phyloP scores from a whole-genome alignment of 2,888 invertebrate genomes.

The Morpho achilles region DNA sequence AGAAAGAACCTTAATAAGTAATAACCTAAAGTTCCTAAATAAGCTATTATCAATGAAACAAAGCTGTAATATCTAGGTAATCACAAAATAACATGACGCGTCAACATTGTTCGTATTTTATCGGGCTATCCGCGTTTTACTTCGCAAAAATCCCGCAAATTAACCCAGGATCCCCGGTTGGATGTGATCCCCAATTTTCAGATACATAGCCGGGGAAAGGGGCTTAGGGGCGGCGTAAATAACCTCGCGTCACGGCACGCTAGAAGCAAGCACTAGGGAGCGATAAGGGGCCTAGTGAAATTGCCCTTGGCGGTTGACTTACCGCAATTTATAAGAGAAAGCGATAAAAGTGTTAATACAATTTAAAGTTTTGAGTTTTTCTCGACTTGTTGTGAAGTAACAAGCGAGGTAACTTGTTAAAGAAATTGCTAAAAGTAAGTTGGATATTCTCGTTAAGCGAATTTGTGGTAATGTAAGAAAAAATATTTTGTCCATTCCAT shows the following conservation, averaged over 20 bases:
- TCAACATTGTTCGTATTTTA: constrained; percentile 43
- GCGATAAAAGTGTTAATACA: constrained; percentile 17
- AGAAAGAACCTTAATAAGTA: constrained; percentile 12
- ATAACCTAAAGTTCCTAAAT: constrained; percentile 27
- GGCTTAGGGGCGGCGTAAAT: constrained; percentile 77
- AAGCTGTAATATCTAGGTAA: constrained; percentile 35
- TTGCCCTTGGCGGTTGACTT: constrained; percentile 47
- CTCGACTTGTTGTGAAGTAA: background rate
- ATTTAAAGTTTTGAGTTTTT: constrained; percentile 1
- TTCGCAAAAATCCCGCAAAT: constrained; percentile 50
- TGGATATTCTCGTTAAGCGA: too few relatives aligned
- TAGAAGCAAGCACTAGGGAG: constrained; percentile 43
- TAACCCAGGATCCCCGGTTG: constrained; percentile 54
- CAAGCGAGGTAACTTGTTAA: constrained; percentile 1
- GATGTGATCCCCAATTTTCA: constrained; percentile 78
- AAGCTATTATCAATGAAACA: constrained; percentile 40
- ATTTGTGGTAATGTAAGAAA: background rate
- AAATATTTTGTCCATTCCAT: background rate
- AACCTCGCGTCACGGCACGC: constrained; percentile 64
- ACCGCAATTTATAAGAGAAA: constrained; percentile 24
- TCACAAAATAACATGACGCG: constrained; percentile 47
- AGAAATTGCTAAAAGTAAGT: background rate
- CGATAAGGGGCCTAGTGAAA: constrained; percentile 66
- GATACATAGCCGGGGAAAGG: constrained; percentile 75
- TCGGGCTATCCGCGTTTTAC: constrained; percentile 38